A percentile compares a stretch with the other conserved stretches of the same genome.
Conservation (phyloP, 2,888 invertebrate species). For the Calameuta idolon region DNA sequence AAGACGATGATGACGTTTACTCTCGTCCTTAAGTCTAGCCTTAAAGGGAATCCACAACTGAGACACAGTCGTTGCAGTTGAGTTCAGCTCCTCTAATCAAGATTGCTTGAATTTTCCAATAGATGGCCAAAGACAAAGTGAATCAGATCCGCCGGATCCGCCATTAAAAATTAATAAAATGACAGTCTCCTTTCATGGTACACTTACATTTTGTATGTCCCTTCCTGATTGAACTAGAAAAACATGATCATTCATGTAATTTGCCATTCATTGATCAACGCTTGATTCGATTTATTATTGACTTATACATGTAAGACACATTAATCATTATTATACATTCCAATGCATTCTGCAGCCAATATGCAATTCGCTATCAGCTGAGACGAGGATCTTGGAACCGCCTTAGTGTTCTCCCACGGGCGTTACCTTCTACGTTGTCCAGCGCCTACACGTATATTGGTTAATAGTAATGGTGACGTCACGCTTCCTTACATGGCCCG, state of each 20-base stretch:
- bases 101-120: not conserved
- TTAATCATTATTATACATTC: not conserved
- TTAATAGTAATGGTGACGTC: constrained; percentile 64
- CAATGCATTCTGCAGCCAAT: not conserved
- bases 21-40: not conserved
- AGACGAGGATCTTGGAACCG: constrained; percentile 40
- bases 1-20: not conserved
- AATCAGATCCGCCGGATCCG: not conserved
- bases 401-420: constrained; percentile 56
- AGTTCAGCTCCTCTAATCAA: not conserved
- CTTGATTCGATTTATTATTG: not conserved
- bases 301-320: not conserved
- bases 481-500: constrained; percentile 61
- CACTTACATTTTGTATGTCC: not conserved
- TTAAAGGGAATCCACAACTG: not conserved
- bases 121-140: not conserved
- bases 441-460: constrained; percentile 59
- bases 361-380: constrained; percentile 16
- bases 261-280: not conserved
- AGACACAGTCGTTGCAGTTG: not conserved
- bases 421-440: constrained; percentile 60
- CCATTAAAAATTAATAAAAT: not conserved
- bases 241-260: not conserved
- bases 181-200: not conserved
- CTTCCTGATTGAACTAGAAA: not conserved